Percentiles rank a stretch among this genome's conserved stretches.
Conservation (phyloP, 1,140 invertebrate genomes). For the Melanaphis sacchari region DNA sequence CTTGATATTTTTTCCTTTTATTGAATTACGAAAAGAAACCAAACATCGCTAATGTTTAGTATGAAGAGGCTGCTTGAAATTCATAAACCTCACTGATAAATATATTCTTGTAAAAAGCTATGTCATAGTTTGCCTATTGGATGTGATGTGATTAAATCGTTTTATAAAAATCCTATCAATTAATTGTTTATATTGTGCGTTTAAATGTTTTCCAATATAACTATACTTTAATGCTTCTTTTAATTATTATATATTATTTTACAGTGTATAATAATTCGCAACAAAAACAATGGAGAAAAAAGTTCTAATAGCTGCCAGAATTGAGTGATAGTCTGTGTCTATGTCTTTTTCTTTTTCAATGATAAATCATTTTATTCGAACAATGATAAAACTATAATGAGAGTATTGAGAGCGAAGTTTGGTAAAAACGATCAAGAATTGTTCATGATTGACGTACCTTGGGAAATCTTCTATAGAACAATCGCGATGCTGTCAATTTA, state of each 20-base stretch:
- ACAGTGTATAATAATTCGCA: neutral
- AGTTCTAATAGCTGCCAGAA: neutral
- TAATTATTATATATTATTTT: neutral
- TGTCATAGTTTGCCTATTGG: neutral
- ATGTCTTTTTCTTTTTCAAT: neutral
- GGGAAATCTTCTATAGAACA: neutral
- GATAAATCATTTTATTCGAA: neutral
- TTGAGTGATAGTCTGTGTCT: neutral
- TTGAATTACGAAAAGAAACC: neutral
- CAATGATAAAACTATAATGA: neutral
- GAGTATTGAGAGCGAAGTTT: neutral
- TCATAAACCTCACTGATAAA: neutral
- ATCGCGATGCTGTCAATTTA: neutral
- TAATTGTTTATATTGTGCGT: neutral
- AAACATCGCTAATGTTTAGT: neutral
- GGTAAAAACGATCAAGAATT: neutral
- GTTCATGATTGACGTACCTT: neutral
- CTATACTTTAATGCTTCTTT: neutral
- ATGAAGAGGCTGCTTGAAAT: neutral
- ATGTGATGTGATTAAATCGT: neutral
- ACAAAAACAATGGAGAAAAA: neutral
- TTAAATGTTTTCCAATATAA: neutral
- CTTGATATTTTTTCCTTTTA: neutral
- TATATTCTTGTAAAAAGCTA: neutral
- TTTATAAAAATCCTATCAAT: neutral